Percentiles rank a stretch among this genome's conserved stretches.
Conservation (phyloP, 2,113 vertebrate species). For the Eublepharis macularius region DNA sequence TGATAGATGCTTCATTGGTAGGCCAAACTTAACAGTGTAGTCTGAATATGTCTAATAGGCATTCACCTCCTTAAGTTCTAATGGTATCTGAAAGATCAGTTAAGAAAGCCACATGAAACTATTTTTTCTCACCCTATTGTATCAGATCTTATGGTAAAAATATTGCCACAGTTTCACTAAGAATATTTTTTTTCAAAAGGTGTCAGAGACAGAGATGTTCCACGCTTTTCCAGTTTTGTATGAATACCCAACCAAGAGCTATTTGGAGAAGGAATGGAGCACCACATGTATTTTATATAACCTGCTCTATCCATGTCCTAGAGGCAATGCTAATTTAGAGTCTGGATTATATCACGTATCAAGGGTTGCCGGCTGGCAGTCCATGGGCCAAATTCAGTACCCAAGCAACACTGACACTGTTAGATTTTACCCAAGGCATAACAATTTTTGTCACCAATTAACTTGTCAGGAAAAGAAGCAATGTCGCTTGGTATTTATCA, state of each 20-base stretch:
- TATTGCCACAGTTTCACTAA: neutral
- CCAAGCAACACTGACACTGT: neutral
- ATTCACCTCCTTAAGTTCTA: neutral
- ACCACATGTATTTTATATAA: neutral
- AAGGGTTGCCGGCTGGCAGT: neutral
- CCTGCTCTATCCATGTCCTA: neutral
- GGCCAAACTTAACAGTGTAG: neutral
- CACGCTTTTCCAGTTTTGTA: neutral
- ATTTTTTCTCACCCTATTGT: neutral
- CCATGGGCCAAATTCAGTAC: neutral
- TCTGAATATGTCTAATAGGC: neutral
- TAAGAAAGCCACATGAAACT: neutral
- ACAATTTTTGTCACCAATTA: neutral
- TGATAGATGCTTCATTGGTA: neutral
- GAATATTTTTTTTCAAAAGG: neutral
- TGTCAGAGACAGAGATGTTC: neutral
- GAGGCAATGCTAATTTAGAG: neutral
- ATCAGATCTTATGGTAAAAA: neutral
- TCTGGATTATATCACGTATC: neutral
- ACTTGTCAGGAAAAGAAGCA: neutral
- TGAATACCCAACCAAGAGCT: neutral
- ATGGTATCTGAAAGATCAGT: neutral
- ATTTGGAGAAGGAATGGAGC: neutral
- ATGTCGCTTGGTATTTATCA: neutral
- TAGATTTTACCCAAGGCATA: neutral